Evolutionary conservation across 1,140 invertebrate genomes (phyloP), one percentile per base, ranked within the genome.

Genomic region (Caenorhabditis brenneri): DNA sequence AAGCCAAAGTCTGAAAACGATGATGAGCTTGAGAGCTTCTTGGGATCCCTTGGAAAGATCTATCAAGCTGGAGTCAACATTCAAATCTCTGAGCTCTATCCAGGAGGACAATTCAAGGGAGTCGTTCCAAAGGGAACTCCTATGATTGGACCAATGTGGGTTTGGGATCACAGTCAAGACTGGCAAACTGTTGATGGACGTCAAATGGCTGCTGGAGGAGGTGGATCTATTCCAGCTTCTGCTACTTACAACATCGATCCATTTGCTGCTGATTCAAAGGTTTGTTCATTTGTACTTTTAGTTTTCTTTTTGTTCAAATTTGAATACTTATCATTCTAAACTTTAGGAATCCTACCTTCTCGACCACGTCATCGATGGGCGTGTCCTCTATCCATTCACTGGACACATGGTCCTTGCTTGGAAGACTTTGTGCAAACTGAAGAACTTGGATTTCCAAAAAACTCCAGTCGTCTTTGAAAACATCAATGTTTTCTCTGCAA

Each of bases 281-380:
- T 79, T 29, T 31, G 58, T 65, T 31, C n/a, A n/a, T n/a, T n/a
- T n/a, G n/a, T n/a, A n/a, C n/a, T 79, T 12, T n/a, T n/a, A n/a
- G n/a, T n/a, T n/a, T n/a, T n/a, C n/a, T n/a, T n/a, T n/a, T n/a
- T 53, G 48, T 79, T 51, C 16, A 33, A 65, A 29, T 65, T 16
- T 16, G 22, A 19, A 65, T 65, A 9, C 27, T 0, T 19, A 27
- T 22, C 16, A 74, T 39, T 79, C 15, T 36, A 27, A 2, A 39
- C 27, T 79, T 48, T n/a, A 80, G 80, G 94, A 97, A 90, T 92
- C 94, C 49, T 97, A 94, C 91, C 92, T 95, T 58, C 91, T 93
- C 42, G 97, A 96, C 24, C 97, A 99, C 91, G 93, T 93, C n/a
- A 97, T 99, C 88, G 97, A 99, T 92, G 97, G 96, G 16, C 93